These are phyloP conservation scores for Pipistrellus pipistrellus DNA, from an alignment of 2,797 vertebrate genomes.

Conservation along the genomic window DNA sequence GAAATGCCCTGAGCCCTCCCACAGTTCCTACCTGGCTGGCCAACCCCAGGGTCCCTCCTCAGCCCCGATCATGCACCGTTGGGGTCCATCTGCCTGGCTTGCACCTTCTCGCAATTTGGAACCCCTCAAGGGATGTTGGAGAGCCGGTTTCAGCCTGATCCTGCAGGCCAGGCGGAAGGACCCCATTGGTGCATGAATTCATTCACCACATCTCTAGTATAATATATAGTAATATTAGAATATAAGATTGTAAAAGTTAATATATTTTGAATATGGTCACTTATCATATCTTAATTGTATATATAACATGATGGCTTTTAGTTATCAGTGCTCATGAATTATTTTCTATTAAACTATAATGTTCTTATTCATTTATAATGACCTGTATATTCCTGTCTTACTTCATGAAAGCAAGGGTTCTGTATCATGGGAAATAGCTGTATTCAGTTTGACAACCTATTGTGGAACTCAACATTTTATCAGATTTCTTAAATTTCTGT, in stretches of 20 bases:
- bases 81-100: too few relatives aligned
- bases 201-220: too few relatives aligned
- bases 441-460: conserved; percentile 7
- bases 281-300: background rate
- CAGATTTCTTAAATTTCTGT: conserved; percentile 28
- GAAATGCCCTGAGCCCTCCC: too few relatives aligned
- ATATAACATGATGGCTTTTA: conserved; percentile 29
- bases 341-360: conserved; percentile 54
- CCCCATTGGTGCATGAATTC: too few relatives aligned
- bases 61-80: too few relatives aligned
- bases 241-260: conserved; percentile 51
- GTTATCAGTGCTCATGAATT: conserved; percentile 48
- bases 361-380: conserved; percentile 40
- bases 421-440: background rate
- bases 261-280: conserved; percentile 20
- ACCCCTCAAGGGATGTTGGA: too few relatives aligned
- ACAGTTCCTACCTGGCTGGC: too few relatives aligned
- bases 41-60: too few relatives aligned
- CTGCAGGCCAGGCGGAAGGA: too few relatives aligned
- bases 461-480: conserved; percentile 40
- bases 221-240: background rate
- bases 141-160: too few relatives aligned
- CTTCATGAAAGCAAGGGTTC: conserved; percentile 1
- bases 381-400: background rate
- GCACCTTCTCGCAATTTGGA: too few relatives aligned